These are phyloP conservation scores for Eristalinus sepulchralis DNA, from an alignment of 2,888 invertebrate species.

Conservation along the genomic window DNA sequence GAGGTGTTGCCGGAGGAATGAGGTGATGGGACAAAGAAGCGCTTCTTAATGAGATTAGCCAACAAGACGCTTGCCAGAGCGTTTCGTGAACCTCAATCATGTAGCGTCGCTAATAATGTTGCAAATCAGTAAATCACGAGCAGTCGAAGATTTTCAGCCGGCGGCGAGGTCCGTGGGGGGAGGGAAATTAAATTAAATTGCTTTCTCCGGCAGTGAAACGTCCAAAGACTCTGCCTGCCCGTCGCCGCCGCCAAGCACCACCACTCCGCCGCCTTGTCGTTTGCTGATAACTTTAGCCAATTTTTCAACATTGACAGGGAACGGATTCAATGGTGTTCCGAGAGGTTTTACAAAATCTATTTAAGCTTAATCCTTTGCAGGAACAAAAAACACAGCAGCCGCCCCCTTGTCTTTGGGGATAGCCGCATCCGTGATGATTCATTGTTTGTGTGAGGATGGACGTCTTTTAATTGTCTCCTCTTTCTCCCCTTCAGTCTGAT, in stretches of 20 bases:
- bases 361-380: constrained; percentile 32
- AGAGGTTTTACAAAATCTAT: constrained; percentile 37
- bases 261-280: neutral
- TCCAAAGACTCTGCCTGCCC: neutral
- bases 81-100: neutral
- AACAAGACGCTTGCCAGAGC: neutral
- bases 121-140: constrained; percentile 15
- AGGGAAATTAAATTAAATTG: constrained; percentile 10
- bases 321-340: constrained; percentile 32
- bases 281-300: constrained; percentile 10
- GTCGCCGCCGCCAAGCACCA: too few relatives aligned
- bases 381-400: neutral
- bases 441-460: neutral
- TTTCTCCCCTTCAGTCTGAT: too few relatives aligned
- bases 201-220: neutral
- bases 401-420: neutral
- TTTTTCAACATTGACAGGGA: constrained; percentile 41
- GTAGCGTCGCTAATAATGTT: neutral
- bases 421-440: neutral
- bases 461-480: neutral
- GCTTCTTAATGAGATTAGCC: neutral
- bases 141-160: neutral
- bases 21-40: neutral
- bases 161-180: too few relatives aligned
- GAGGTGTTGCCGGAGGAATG: too few relatives aligned